A percentile compares a stretch with the other conserved stretches of the same genome.
phyloP scores from a whole-genome alignment of 2,888 invertebrate genomes.

The Brachypalpus laphriformis region DNA sequence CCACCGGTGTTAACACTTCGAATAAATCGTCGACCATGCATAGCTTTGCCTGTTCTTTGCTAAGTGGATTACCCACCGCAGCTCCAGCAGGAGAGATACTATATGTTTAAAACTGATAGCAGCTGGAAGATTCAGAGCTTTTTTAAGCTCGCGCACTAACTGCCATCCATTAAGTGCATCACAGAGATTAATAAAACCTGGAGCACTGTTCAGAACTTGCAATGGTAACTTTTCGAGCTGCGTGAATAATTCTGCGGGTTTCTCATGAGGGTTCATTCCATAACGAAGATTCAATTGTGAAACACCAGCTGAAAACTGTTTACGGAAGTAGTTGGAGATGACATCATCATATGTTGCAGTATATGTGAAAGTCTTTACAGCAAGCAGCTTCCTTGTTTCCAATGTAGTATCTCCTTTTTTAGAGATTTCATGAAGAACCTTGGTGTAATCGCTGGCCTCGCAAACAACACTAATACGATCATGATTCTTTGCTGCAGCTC shows the following conservation, averaged over 20 bases:
- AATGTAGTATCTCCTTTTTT: slow-evolving; percentile 89
- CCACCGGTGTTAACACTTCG: slow-evolving; percentile 90
- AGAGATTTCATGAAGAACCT: slow-evolving; percentile 89
- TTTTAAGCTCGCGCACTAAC: slow-evolving; percentile 93
- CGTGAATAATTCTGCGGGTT: slow-evolving; percentile 96
- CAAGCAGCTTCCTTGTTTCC: slow-evolving; percentile 87
- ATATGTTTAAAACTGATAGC: slow-evolving; percentile 99
- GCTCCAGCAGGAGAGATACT: slow-evolving; percentile 99
- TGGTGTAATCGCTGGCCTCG: slow-evolving; percentile 94
- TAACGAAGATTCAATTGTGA: slow-evolving; percentile 95
- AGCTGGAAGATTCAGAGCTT: slow-evolving; percentile 92
- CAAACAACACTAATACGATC: slow-evolving; percentile 96
- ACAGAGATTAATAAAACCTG: slow-evolving; percentile 98
- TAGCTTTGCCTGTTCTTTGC: slow-evolving; percentile 90
- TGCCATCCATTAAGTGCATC: slow-evolving; percentile 99
- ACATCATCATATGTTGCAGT: slow-evolving; percentile 97
- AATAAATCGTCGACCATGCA: slow-evolving; percentile 96
- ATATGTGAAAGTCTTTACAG: slow-evolving; percentile 97
- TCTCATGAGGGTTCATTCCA: slow-evolving; percentile 99
- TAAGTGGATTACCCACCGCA: slow-evolving; percentile 93
- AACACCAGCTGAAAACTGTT: slow-evolving; percentile 90
- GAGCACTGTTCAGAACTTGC: slow-evolving; percentile 95
- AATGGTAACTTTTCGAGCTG: slow-evolving; percentile 91
- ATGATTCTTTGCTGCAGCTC: slow-evolving; percentile 99
- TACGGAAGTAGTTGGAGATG: slow-evolving; percentile 97